Evolutionary conservation across 2,797 vertebrate species (phyloP).

Genomic region (Acipenser ruthenus): DNA sequence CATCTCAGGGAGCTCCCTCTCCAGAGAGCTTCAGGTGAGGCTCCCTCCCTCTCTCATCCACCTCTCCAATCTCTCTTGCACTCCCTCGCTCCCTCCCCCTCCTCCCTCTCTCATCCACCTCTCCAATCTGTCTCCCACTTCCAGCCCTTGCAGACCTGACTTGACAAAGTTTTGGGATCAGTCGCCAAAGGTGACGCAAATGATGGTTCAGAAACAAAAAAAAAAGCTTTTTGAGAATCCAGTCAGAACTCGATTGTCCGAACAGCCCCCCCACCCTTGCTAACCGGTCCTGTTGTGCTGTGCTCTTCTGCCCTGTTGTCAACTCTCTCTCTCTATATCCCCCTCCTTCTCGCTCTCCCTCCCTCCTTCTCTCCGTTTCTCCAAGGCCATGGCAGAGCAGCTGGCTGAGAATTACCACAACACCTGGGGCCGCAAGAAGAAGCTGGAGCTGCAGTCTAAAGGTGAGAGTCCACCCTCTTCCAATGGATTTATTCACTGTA

Average conservation of each 20-base stretch:
- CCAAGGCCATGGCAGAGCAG: conserved; percentile 90
- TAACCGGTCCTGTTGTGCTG: too few relatives aligned
- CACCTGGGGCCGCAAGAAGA: conserved; percentile 94
- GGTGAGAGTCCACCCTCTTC: conserved; percentile 44
- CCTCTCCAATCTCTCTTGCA: not conserved
- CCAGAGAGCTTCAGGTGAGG: conserved; percentile 83
- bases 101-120: not conserved
- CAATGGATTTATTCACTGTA: too few relatives aligned
- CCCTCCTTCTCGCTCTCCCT: not conserved
- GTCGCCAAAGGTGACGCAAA: too few relatives aligned
- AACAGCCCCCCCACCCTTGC: too few relatives aligned
- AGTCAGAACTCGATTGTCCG: too few relatives aligned
- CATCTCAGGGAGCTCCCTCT: conserved; percentile 70
- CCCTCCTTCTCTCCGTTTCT: not conserved
- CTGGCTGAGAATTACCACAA: conserved; percentile 95
- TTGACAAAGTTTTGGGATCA: too few relatives aligned
- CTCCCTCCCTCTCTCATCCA: not conserved
- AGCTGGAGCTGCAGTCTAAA: conserved; percentile 82
- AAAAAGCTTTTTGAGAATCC: too few relatives aligned
- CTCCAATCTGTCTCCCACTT: not conserved
- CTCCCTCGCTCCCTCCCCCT: not conserved
- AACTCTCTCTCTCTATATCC: not conserved
- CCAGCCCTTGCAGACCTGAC: too few relatives aligned
- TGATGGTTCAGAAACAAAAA: too few relatives aligned
- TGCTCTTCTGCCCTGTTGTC: too few relatives aligned